Evolutionary conservation across 2,113 vertebrate species (phyloP).

Genomic region (Enhydra lutris): DNA sequence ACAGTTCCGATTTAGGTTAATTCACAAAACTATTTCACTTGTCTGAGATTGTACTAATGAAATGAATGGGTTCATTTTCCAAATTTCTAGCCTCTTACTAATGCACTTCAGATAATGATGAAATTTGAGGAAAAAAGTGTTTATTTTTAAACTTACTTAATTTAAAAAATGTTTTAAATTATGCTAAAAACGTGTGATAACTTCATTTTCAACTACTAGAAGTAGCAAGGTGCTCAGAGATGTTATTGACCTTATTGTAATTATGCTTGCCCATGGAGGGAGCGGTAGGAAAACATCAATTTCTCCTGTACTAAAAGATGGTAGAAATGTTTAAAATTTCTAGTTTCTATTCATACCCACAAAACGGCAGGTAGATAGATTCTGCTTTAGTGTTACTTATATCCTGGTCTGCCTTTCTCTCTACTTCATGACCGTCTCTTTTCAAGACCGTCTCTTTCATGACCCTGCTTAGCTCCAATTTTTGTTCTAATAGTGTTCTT

Average conservation of each 20-base stretch:
- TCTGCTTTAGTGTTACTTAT: neutral
- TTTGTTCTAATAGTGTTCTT: neutral
- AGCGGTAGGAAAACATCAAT: neutral
- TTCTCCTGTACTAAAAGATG: slow-evolving; percentile 18
- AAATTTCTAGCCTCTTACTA: slow-evolving; percentile 14
- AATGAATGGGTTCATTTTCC: neutral
- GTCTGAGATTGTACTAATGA: slow-evolving; percentile 7
- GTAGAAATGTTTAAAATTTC: neutral
- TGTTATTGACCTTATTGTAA: neutral
- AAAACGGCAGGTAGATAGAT: neutral
- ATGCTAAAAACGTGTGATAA: neutral
- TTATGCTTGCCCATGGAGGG: neutral
- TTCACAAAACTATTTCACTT: slow-evolving; percentile 33
- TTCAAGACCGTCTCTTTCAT: too few species aligned
- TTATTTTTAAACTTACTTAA: neutral
- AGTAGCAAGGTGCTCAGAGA: neutral
- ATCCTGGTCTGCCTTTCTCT: neutral
- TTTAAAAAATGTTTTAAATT: neutral
- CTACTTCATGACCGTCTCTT: neutral
- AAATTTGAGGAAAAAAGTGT: neutral
- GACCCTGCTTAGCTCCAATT: slow-evolving; percentile 9
- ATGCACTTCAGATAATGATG: neutral
- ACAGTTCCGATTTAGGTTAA: slow-evolving; percentile 23
- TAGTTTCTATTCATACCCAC: slow-evolving; percentile 4
- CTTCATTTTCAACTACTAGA: slow-evolving; percentile 17